Percentiles rank a stretch among this genome's conserved stretches.
These are phyloP conservation scores for Trachelus iudaicus DNA, from an alignment of 2,888 invertebrate species.

Conservation along the genomic window DNA sequence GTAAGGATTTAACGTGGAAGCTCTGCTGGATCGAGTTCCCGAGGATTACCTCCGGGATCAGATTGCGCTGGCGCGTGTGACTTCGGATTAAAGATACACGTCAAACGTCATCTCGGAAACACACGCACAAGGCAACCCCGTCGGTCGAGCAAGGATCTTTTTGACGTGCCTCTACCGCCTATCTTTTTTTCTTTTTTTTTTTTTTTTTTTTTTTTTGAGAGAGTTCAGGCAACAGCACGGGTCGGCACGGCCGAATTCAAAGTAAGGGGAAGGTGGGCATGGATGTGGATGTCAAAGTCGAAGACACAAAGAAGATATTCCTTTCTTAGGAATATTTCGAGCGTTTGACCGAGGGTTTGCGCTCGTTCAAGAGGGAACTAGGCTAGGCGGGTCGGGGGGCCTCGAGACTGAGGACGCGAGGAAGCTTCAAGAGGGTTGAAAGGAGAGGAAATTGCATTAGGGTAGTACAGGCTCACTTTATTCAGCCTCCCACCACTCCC, in stretches of 20 bases:
- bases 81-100: background rate
- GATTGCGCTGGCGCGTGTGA: background rate
- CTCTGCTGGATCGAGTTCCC: background rate
- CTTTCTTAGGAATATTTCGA: background rate
- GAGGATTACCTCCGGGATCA: background rate
- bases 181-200: too few relatives aligned
- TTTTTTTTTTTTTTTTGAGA: too few relatives aligned
- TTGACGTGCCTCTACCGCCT: too few relatives aligned
- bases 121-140: rapidly evolving
- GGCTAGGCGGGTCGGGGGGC: background rate
- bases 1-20: background rate
- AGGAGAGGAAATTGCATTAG: slow-evolving; percentile 35
- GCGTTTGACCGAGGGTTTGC: background rate
- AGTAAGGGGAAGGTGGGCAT: background rate
- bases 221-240: too few relatives aligned
- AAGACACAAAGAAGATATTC: background rate
- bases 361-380: background rate
- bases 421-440: slow-evolving; percentile 17
- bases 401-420: slow-evolving; percentile 1
- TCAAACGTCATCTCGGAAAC: background rate
- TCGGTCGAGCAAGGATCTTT: too few relatives aligned
- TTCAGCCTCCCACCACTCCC: background rate
- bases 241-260: background rate
- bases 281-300: background rate
- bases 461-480: slow-evolving; percentile 23